Evolutionary conservation across 2,113 vertebrate genomes (phyloP), one percentile per base, ranked within the genome.

Genomic region (Andinoacara biseriatus): DNA sequence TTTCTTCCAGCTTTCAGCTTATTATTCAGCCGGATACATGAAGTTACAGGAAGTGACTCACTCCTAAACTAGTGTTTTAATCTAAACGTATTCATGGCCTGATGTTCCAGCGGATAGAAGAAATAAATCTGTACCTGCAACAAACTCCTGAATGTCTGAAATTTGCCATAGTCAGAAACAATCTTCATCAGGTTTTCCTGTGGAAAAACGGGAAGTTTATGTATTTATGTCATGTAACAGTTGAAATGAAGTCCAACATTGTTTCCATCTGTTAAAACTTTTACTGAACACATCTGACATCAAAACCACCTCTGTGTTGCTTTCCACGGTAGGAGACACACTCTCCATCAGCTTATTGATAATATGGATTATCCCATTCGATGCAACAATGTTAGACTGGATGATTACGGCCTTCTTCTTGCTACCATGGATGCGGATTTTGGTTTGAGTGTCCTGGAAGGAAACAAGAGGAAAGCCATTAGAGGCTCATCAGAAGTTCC

Each of bases 341-440:
- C 87, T 95, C 88, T 98, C 97, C 96, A 99, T 95, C 67, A 98
- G 93, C 90, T 94, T 96, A 80, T 95, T 96, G 15, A 97, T 95
- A 74, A 99, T 92, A 76, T 99, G 98, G 65, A 99, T 90, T 80
- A 99, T 94, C 60, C 98, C 98, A 5, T 99, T 99, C 49, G 97
- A 97, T 35, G 98, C 97, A 15, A 96, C 54, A 8, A 98, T 77
- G 82, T 98, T 93, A 0, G 96, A 92, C 65, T 96, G 92, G 46
- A 98, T 8, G 65, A 99, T 88, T 31, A 84, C 92, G 3, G 91
- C 96, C 84, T 92, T 97, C 60, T 83, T 97, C 38, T 76, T 96
- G 89, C 96, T 96, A 80, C 96, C 96, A 74, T 94, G 85, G 84
- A 98, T 95, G 83, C 96, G 95, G 82, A 99, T 94, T 74, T 93